A percentile compares a stretch with the other conserved stretches of the same genome.
phyloP scores from a whole-genome alignment of 2,797 vertebrate species.

The Crocidura indochinensis region DNA sequence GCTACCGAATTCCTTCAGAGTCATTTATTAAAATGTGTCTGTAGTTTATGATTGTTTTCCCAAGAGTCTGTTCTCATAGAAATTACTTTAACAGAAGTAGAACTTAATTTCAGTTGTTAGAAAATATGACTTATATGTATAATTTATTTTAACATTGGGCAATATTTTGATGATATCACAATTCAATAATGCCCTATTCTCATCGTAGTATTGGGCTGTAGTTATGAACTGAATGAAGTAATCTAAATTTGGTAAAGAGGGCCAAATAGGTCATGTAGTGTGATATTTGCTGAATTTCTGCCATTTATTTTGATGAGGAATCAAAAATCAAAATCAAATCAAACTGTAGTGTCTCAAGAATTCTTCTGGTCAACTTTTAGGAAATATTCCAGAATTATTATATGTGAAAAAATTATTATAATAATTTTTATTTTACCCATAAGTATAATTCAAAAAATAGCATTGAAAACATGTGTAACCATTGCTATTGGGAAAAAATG shows the following conservation, averaged over 20 bases:
- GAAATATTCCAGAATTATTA: conserved; percentile 8
- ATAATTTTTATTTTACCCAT: background rate
- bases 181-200: background rate
- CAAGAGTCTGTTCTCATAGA: background rate
- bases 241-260: conserved; percentile 35
- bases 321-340: conserved; percentile 37
- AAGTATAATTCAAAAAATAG: conserved; percentile 41
- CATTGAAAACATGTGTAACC: conserved; percentile 7
- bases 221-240: conserved; percentile 20
- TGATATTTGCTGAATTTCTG: conserved; percentile 38
- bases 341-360: conserved; percentile 23
- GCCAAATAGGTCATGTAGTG: background rate
- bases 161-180: conserved; percentile 8
- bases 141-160: background rate
- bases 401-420: background rate
- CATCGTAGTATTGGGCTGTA: background rate
- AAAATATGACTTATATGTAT: background rate
- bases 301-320: background rate
- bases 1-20: background rate
- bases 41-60: conserved; percentile 25
- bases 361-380: conserved; percentile 26
- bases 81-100: conserved; percentile 38
- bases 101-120: conserved; percentile 19
- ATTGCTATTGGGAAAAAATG: conserved; percentile 47
- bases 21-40: conserved; percentile 11